A percentile compares a stretch with the other conserved stretches of the same genome.
phyloP scores from a whole-genome alignment of 1,140 invertebrate species.

The Plodia interpunctella region DNA sequence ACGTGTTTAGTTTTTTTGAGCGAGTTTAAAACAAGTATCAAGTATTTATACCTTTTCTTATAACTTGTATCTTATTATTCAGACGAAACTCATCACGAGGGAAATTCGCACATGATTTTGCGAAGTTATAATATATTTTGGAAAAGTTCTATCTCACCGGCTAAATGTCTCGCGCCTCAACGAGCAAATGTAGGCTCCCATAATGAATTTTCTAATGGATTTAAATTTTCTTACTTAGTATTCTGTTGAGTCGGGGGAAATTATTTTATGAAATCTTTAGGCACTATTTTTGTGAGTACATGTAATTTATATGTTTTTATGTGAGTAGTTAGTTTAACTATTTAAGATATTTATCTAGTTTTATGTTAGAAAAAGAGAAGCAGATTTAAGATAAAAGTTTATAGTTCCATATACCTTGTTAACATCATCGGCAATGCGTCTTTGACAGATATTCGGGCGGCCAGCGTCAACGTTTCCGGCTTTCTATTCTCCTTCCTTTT shows the following conservation, averaged over 20 bases:
- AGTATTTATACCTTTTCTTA: not conserved
- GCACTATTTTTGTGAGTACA: too few relatives aligned
- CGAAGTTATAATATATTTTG: conserved; percentile 4
- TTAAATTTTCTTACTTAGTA: not conserved
- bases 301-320: too few relatives aligned
- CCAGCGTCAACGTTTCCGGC: conserved; percentile 13
- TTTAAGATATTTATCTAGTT: too few relatives aligned
- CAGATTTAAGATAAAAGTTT: too few relatives aligned
- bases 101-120: not conserved
- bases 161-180: not conserved
- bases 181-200: not conserved
- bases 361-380: too few relatives aligned
- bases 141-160: not conserved
- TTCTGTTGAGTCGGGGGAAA: not conserved
- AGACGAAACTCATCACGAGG: not conserved
- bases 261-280: too few relatives aligned
- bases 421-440: not conserved
- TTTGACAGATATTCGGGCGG: not conserved
- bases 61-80: not conserved
- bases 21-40: too few relatives aligned
- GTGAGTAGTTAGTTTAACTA: too few relatives aligned
- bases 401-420: too few relatives aligned
- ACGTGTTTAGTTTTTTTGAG: too few relatives aligned
- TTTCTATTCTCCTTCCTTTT: conserved; percentile 25
- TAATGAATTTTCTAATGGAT: conserved; percentile 1